Percentiles rank a stretch among this genome's conserved stretches.
Evolutionary conservation across 1,140 invertebrate genomes (phyloP).

Genomic region (Aphelinus atriplicis): DNA sequence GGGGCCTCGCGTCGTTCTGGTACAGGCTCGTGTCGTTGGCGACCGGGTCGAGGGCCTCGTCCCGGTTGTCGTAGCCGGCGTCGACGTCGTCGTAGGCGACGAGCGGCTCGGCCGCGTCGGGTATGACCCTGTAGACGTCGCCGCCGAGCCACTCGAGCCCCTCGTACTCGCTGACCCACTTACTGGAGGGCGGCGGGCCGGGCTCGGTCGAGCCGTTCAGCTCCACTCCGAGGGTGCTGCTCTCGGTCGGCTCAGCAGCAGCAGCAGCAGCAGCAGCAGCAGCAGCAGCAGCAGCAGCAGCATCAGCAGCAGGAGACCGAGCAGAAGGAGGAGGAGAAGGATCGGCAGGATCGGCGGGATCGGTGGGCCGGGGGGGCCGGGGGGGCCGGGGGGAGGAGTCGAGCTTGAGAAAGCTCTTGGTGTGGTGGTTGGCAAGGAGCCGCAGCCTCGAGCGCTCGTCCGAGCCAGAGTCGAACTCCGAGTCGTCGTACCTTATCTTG

Average conservation of each 20-base stretch:
- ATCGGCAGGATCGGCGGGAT: no score
- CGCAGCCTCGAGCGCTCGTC: conserved; percentile 41
- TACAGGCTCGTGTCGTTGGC: conserved; percentile 51
- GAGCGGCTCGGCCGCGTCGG: conserved; percentile 48
- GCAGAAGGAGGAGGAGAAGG: no score
- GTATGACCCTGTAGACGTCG: conserved; percentile 62
- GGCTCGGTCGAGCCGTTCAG: background rate
- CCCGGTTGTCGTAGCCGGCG: background rate
- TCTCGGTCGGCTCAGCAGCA: conserved; percentile 53
- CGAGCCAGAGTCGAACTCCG: conserved; percentile 56
- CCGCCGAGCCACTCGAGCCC: conserved; percentile 62
- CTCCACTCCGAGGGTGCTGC: conserved; percentile 14
- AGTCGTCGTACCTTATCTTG: conserved; percentile 61
- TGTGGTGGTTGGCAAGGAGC: conserved; percentile 1
- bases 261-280: background rate
- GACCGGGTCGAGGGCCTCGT: background rate
- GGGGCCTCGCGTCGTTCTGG: conserved; percentile 44
- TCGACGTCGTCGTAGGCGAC: conserved; percentile 45
- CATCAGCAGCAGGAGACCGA: background rate
- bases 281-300: background rate
- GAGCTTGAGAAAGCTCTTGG: conserved; percentile 7
- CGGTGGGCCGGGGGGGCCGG: no score
- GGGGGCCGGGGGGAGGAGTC: background rate
- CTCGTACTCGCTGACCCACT: conserved; percentile 53
- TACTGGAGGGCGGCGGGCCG: background rate